Evolutionary conservation across 2,888 invertebrate genomes (phyloP).

Genomic region (Seira ritae): DNA sequence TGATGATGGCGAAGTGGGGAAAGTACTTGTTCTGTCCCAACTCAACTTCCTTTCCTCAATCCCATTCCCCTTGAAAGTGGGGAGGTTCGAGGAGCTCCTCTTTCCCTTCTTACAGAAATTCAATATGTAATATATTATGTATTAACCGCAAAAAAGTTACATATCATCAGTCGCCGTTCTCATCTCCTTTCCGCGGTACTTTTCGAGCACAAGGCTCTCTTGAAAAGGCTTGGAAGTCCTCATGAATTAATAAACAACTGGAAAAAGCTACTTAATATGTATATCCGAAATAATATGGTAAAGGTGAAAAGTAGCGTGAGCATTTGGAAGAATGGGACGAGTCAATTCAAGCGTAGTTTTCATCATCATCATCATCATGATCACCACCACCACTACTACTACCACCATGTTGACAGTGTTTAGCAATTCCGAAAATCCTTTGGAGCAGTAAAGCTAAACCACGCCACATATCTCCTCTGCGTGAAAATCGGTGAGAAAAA

Average conservation of each 20-base stretch:
- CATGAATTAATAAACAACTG: not conserved
- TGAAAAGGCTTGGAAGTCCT: not conserved
- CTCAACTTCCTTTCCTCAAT: not conserved
- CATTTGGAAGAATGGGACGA: not conserved
- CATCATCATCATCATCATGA: not conserved
- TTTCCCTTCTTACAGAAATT: not conserved
- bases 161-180: not conserved
- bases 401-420: not conserved
- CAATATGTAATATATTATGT: slow-evolving; percentile 4
- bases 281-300: not conserved
- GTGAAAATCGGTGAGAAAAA: too few relatives aligned
- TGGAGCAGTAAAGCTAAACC: not conserved
- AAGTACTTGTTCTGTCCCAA: not conserved
- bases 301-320: not conserved
- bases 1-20: not conserved
- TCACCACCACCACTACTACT: not conserved
- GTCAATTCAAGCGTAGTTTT: not conserved
- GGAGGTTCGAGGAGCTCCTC: too few relatives aligned
- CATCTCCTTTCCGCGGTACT: not conserved
- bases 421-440: not conserved
- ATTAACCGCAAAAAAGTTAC: slow-evolving; percentile 5
- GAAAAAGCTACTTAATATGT: slow-evolving; percentile 5
- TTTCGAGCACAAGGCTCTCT: not conserved
- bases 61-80: not conserved
- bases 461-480: not conserved